Conservation (phyloP, 2,113 vertebrate genomes). For the Vulpes ferrilata region DNA sequence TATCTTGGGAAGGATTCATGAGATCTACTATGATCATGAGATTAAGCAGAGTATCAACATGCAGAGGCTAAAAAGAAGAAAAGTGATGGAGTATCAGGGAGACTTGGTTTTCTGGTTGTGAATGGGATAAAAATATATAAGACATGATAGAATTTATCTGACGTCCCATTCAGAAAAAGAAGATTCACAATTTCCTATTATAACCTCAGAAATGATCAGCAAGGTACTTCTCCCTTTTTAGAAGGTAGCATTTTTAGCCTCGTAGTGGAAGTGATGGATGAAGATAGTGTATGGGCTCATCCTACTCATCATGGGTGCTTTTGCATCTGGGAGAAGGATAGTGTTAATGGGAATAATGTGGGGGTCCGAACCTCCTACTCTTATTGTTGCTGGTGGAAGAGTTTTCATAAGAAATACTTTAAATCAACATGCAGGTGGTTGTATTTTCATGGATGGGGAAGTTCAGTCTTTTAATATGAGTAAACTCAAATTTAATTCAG, state of each 20-base stretch:
- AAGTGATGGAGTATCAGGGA: neutral
- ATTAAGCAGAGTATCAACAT: neutral
- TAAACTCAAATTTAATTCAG: neutral
- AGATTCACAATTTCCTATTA: neutral
- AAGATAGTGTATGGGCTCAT: neutral
- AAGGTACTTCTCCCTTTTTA: neutral
- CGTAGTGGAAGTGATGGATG: neutral
- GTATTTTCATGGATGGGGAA: neutral
- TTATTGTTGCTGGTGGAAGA: neutral
- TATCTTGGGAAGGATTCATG: neutral
- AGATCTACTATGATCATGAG: neutral
- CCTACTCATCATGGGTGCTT: neutral
- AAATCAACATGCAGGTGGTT: neutral
- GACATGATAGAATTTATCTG: neutral
- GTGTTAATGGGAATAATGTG: neutral
- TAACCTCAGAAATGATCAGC: neutral
- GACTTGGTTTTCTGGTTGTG: neutral
- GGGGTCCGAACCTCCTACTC: neutral
- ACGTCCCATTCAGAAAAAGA: neutral
- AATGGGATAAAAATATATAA: neutral
- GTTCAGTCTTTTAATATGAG: neutral
- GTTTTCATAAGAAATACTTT: neutral
- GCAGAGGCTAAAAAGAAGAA: neutral
- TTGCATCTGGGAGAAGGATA: neutral
- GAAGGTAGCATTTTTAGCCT: neutral